A percentile compares a stretch with the other conserved stretches of the same genome.
Conservation (phyloP, 2,113 vertebrate species). For the Tachysurus fulvidraco region DNA sequence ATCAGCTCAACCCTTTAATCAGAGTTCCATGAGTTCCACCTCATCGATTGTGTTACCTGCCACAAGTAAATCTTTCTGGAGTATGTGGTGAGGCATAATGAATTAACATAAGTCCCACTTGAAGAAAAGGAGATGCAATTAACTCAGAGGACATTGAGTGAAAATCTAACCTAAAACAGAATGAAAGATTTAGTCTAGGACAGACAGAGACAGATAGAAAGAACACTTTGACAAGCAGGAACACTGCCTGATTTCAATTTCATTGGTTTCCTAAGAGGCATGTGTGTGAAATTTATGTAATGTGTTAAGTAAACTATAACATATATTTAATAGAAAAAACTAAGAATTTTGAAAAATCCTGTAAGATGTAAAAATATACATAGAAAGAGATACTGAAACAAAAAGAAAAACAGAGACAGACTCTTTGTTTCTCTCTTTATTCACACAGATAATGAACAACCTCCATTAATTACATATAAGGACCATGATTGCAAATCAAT, state of each 20-base stretch:
- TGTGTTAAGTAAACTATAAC: background rate
- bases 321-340: too few relatives aligned
- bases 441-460: background rate
- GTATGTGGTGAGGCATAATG: background rate
- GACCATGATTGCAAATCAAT: background rate
- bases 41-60: background rate
- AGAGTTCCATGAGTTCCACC: background rate
- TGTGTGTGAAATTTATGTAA: background rate
- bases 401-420: background rate
- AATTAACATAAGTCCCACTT: background rate
- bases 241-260: slow-evolving; percentile 6
- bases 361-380: background rate
- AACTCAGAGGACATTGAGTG: background rate
- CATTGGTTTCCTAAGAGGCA: background rate
- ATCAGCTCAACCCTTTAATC: background rate
- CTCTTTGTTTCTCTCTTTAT: background rate
- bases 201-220: background rate
- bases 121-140: background rate
- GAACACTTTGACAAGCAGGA: background rate
- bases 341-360: background rate
- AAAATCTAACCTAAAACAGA: background rate
- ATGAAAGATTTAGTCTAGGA: background rate
- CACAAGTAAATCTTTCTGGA: background rate
- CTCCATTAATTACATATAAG: background rate
- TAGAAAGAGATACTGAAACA: background rate